Base-by-base conservation (phyloP, 2,797 vertebrate species). In the Notoglanidium macrostoma region DNA sequence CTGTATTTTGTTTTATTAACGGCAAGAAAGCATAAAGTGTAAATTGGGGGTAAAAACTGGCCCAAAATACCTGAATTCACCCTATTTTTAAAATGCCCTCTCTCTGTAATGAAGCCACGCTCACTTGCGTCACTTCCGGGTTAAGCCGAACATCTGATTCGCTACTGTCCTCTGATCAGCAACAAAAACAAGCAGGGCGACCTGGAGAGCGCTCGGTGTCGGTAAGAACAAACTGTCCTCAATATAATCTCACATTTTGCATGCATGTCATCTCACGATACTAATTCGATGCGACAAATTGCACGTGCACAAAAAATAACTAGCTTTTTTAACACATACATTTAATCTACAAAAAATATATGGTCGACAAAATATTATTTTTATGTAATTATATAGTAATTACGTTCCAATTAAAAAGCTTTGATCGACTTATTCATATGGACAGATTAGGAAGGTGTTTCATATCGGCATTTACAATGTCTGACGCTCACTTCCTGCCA, bases 181-280 rank as follows among this genome's bases (percentile, higher is more conserved):
- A 91, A 91, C 90, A 92, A 91, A 87, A 91, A 92, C 89, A 91
- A 91, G 84, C 88, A 74, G 83, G 73, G 80, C 61, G 76, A 59
- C 68, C 72, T 35, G 81, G 67, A 82, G 88, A 81, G 61, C 86
- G 85, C 87, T 81, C 12, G 78, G 78, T 44, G 78, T 88, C 76
- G 84, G 82, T 86, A 88, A 83, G 88, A 82, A 70, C 54, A 86
- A 80, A 72, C 68, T 49, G 59, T 72, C 32, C 46, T n/a, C n/a
- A 14, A 26, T 63, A 74, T 79, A 61, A 87, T 23, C n/a, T 29
- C 54, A 73, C 21, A 21, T 14, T 73, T 40, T 72, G 57, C 55
- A 54, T 77, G 26, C 63, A 59, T 32, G 32, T 23, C 51, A 73
- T 6, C 15, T 68, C 23, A 11, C 9, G 54, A 2, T 7, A 26